Conservation (phyloP, 1,140 invertebrate species). For the Papilio aristodemus region DNA sequence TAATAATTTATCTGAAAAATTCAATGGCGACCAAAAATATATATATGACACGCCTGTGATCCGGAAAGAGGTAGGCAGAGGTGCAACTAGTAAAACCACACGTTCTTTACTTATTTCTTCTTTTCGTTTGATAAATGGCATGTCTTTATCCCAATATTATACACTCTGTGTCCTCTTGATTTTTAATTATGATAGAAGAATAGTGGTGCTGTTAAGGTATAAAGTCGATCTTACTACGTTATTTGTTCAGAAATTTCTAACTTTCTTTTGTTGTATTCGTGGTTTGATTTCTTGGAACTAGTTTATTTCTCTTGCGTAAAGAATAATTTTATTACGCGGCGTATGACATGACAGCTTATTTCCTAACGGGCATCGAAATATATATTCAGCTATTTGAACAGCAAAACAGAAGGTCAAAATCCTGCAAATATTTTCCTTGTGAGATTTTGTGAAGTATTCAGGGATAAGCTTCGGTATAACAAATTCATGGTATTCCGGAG, state of each 20-base stretch:
- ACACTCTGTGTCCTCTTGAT: background rate
- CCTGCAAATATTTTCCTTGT: background rate
- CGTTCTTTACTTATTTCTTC: too few relatives aligned
- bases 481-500: slow-evolving; percentile 19
- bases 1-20: too few relatives aligned
- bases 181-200: background rate
- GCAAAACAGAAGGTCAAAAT: slow-evolving; percentile 23
- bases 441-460: slow-evolving; percentile 13
- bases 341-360: slow-evolving; percentile 25
- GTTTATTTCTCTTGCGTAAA: slow-evolving; percentile 9
- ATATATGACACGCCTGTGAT: too few relatives aligned
- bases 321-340: slow-evolving; percentile 29
- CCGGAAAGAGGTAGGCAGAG: too few relatives aligned
- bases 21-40: too few relatives aligned
- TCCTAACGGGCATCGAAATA: slow-evolving; percentile 10
- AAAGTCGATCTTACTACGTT: background rate
- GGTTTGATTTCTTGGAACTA: slow-evolving; percentile 27
- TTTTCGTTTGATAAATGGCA: too few relatives aligned
- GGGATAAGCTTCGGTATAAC: slow-evolving; percentile 4
- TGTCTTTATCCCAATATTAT: too few relatives aligned
- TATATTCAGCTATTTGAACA: slow-evolving; percentile 30
- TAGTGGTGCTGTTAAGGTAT: background rate
- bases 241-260: background rate
- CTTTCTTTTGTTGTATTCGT: background rate
- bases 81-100: too few relatives aligned